Percentiles rank a stretch among this genome's conserved stretches.
Conservation (phyloP, 2,113 vertebrate species). For the Hylia prasina region DNA sequence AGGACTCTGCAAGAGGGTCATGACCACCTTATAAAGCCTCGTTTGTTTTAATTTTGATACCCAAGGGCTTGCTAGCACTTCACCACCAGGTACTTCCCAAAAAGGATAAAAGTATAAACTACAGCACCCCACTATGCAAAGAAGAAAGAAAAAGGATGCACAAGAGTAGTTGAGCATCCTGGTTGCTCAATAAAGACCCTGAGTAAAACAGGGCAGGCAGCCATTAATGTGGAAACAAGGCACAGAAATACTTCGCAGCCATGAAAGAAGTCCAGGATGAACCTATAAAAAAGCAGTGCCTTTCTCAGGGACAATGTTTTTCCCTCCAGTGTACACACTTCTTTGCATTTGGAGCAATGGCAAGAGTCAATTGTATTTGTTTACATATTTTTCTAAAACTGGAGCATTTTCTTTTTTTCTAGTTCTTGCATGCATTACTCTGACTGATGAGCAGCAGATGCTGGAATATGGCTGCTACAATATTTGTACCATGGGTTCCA, state of each 20-base stretch:
- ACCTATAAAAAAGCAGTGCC: not conserved
- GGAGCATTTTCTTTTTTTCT: not conserved
- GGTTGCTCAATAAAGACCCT: not conserved
- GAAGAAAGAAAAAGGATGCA: not conserved
- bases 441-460: not conserved
- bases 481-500: not conserved
- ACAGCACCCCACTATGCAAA: fast-evolving
- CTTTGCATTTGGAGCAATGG: not conserved
- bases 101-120: not conserved
- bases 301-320: not conserved
- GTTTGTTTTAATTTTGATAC: not conserved
- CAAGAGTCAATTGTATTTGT: not conserved
- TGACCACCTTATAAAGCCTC: not conserved
- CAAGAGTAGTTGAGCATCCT: not conserved
- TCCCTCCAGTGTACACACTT: not conserved
- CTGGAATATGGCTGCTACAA: not conserved
- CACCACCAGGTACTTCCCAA: not conserved
- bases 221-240: not conserved
- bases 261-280: not conserved
- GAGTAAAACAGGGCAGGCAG: not conserved
- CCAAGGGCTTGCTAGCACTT: not conserved
- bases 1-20: not conserved
- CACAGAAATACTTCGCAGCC: not conserved
- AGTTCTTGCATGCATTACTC: not conserved
- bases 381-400: not conserved